Percentiles rank a stretch among this genome's conserved stretches.
Conservation (phyloP, 2,888 invertebrate genomes). For the Selenia dentaria region DNA sequence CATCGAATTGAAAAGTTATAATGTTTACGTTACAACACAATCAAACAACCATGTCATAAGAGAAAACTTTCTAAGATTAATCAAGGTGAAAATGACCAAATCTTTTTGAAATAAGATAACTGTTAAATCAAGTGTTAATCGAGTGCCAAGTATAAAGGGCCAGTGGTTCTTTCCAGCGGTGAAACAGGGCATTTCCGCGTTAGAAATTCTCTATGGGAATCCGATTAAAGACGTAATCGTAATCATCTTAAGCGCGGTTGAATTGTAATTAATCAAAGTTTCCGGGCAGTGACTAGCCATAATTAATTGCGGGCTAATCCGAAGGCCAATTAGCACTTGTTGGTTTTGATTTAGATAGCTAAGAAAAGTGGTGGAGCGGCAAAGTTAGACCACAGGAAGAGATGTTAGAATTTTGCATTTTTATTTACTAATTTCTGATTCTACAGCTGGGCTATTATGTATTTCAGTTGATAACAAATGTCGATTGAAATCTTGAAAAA, state of each 20-base stretch:
- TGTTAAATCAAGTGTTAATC: slow-evolving; percentile 32
- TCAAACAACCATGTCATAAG: slow-evolving; percentile 20
- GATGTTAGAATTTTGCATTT: too few species aligned
- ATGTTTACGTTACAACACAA: slow-evolving; percentile 11
- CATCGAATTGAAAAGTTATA: slow-evolving; percentile 1
- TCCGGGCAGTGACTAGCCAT: slow-evolving; percentile 24
- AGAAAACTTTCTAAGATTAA: slow-evolving; percentile 25
- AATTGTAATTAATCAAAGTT: slow-evolving; percentile 29
- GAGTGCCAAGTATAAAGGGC: slow-evolving; percentile 27
- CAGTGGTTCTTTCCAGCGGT: slow-evolving; percentile 9
- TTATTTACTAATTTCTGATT: too few species aligned
- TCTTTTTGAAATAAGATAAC: slow-evolving; percentile 22
- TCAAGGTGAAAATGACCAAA: slow-evolving; percentile 24
- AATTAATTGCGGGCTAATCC: slow-evolving; percentile 26
- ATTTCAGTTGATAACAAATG: too few species aligned
- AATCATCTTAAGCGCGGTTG: slow-evolving; percentile 23
- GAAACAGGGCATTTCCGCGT: slow-evolving; percentile 34
- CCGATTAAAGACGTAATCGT: slow-evolving; percentile 18
- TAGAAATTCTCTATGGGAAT: slow-evolving; percentile 29
- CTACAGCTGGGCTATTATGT: too few species aligned
- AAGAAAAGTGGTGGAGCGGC: slow-evolving; percentile 5
- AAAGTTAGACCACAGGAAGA: background rate
- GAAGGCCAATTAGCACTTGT: slow-evolving; percentile 33
- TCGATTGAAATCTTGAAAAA: too few species aligned
- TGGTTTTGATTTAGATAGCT: slow-evolving; percentile 30